These are phyloP conservation scores for Porites cylindrica DNA, from an alignment of 92 coral and sea anemone species.

Conservation along the genomic window DNA sequence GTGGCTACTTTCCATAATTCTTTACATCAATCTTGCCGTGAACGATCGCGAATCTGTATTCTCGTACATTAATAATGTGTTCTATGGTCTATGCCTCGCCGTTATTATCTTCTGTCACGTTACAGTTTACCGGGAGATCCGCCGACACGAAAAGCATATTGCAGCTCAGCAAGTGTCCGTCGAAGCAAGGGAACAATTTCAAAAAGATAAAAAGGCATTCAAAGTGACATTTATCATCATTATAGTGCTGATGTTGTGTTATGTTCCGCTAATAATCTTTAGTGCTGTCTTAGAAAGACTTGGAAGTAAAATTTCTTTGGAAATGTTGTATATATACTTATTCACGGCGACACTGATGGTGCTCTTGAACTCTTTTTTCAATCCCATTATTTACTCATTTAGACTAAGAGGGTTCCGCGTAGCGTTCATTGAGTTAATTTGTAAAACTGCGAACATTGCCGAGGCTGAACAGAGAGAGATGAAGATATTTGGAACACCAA, in stretches of 20 bases:
- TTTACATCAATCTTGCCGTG: background rate
- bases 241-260: background rate
- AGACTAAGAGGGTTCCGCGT: background rate
- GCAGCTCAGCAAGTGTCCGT: constrained; percentile 10
- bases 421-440: background rate
- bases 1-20: background rate
- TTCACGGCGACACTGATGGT: background rate
- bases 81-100: background rate
- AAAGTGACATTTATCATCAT: background rate
- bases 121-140: background rate
- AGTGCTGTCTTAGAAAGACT: background rate
- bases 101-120: constrained; percentile 6
- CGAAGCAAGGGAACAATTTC: background rate
- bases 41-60: too few relatives aligned
- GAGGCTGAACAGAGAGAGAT: constrained; percentile 1
- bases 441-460: background rate
- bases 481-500: background rate
- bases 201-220: background rate
- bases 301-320: background rate
- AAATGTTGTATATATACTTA: background rate
- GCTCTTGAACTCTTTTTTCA: background rate
- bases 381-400: constrained; percentile 1
- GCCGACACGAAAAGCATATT: background rate
- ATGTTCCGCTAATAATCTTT: background rate
- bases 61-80: background rate